Base-by-base conservation (phyloP, 2,888 invertebrate genomes). In the Tiliacea aurago region DNA sequence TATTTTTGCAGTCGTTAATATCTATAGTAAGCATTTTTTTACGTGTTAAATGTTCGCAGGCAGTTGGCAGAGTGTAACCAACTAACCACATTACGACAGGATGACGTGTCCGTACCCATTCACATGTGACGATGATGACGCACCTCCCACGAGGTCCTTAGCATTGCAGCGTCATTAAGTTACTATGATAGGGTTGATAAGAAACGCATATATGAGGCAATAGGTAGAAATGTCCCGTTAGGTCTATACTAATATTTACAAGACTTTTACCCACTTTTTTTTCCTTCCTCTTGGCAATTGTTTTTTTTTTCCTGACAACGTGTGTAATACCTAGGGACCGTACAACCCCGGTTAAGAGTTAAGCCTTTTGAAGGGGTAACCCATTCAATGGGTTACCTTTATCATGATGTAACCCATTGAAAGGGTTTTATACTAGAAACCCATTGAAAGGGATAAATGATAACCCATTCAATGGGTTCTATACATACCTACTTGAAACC, bases 81-180 rank as follows among this genome's bases (percentile, higher is more conserved):
- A 33, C 18, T 2, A 53, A 53, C 74, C 76, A 76, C 84, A 84
- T 86, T 80, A 79, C 78, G 62, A 73, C 43, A 69, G 20, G 73
- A 78, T 90, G 90, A 90, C 86, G 86, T 84, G 83, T 86, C 80
- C 66, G 47, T 61, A 58, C 43, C 79, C 76, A 86, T 84, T 84
- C 81, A 68, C 81, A 85, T 86, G 88, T 87, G 86, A 84, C 82
- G 81, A 61, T 61, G 76, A 76, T 90, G 90, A 91, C 88, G 80
- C 88, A 88, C 73, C 73, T n/a, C 23, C 37, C 67, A 68, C 73
- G 82, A 73, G 73, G 78, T 77, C 78, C 61, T 76, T 73, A 75
- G 20, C 77, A 66, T 47, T 33, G 28, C 53, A 56, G 53, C 67
- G 65, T 63, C 66, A 73, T 63, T 15, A 51, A 68, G 18, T 49